Percentiles rank a stretch among this genome's conserved stretches.
These are phyloP conservation scores for Oligia fasciuncula DNA, from an alignment of 2,888 invertebrate genomes.

Conservation along the genomic window DNA sequence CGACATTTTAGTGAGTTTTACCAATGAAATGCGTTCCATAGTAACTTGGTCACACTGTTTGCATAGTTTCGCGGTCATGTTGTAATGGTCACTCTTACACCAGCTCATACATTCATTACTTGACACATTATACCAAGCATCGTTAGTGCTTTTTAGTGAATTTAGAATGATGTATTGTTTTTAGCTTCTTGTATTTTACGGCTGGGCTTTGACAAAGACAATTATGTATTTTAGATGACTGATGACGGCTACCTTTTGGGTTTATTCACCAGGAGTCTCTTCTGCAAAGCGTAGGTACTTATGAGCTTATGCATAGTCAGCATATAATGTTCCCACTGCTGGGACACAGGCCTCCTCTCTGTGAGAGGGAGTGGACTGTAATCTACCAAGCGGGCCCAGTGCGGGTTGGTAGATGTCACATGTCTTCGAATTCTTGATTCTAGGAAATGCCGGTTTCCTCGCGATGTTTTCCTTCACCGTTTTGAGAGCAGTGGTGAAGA, in stretches of 20 bases:
- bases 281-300: neutral
- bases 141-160: slow-evolving; percentile 26
- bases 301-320: neutral
- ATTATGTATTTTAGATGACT: neutral
- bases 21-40: neutral
- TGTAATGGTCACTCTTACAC: slow-evolving; percentile 31
- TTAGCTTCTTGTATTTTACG: neutral
- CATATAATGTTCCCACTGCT: too few relatives aligned
- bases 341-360: too few relatives aligned
- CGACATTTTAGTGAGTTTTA: slow-evolving; percentile 28
- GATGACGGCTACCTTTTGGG: neutral
- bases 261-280: neutral
- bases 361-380: too few relatives aligned
- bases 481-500: neutral
- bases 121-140: slow-evolving; percentile 34
- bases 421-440: neutral
- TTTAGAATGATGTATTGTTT: slow-evolving; percentile 31
- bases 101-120: slow-evolving; percentile 47
- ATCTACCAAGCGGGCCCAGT: too few relatives aligned
- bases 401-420: neutral
- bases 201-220: neutral
- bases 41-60: slow-evolving; percentile 51
- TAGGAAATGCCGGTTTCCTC: neutral
- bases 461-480: neutral
- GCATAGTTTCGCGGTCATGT: slow-evolving; percentile 56